Base-by-base conservation (phyloP, 2,113 vertebrate genomes). In the Zapus hudsonius region DNA sequence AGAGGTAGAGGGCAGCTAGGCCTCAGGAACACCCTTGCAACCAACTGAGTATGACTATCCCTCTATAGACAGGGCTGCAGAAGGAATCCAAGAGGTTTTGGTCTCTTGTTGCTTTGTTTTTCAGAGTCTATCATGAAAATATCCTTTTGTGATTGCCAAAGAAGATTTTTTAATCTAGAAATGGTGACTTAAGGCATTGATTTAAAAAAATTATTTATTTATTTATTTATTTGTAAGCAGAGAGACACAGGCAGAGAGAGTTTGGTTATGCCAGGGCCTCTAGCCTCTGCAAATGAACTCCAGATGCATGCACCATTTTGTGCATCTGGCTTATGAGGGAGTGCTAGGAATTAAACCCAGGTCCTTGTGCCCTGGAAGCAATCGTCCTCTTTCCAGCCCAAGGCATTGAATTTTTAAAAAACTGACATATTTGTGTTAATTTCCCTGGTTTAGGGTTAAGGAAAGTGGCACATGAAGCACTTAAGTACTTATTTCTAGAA, bases 81-180 rank as follows among this genome's bases (percentile, higher is more conserved):
- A 23, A 70, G 87, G 63, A 40, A 84, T n/a, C 67, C 84, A 27
- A 33, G 59, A 38, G 6, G 38, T 70, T 61, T 78, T 83, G 70
- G 17, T 23, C 36, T 52, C 78, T 75, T 57, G 52, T 55, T 73
- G 57, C 72, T 75, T 63, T 88, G n/a, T 93, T 84, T 87, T 69
- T 36, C 64, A 31, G n/a, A n/a, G 81, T 84, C 38, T 31, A 91
- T 33, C 4, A 75, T 73, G 52, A 93, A 82, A 84, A 15, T 38
- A 11, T 23, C 44, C 44, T 80, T 92, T 84, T 31, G 52, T 52
- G 11, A 52, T 79, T 90, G 42, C 73, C 79, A 75, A 31, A 75
- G 33, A 87, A 87, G 86, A 75, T 29, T 84, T 92, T 94, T 90
- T 79, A 79, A 72, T 90, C 72, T n/a, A n/a, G 72, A 87, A 75